Percentiles rank a stretch among this genome's conserved stretches.
Evolutionary conservation across 2,113 vertebrate genomes (phyloP).

Genomic region (Callaeas wilsoni): DNA sequence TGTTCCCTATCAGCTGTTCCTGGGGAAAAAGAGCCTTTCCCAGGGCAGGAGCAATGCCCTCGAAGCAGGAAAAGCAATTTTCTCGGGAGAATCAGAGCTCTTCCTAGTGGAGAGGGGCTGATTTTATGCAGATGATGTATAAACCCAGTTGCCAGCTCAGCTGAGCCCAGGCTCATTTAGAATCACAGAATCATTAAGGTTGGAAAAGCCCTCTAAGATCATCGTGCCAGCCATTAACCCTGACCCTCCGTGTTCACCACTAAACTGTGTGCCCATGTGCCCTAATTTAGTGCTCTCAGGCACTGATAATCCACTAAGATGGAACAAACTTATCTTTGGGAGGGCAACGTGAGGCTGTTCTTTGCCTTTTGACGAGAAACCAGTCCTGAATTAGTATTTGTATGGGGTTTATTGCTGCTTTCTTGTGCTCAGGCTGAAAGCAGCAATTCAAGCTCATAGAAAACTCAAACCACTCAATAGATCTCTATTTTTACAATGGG

Average conservation of each 20-base stretch:
- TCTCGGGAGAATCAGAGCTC: neutral
- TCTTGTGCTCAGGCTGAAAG: neutral
- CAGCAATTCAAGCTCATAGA: neutral
- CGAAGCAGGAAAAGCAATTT: neutral
- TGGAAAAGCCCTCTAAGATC: neutral
- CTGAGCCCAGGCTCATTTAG: neutral
- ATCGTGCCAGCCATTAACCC: neutral
- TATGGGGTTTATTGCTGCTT: neutral
- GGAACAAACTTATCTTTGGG: neutral
- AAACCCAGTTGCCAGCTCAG: neutral
- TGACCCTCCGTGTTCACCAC: neutral
- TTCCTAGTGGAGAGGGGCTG: neutral
- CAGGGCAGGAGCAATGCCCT: neutral
- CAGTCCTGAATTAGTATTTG: neutral
- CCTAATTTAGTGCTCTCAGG: neutral
- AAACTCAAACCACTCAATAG: neutral
- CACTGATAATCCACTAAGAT: neutral
- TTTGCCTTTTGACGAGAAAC: neutral
- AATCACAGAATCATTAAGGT: neutral
- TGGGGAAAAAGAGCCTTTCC: neutral
- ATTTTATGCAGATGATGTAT: neutral
- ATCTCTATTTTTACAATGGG: neutral
- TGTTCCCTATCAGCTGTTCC: neutral
- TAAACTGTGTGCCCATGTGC: neutral
- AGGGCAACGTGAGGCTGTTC: neutral